phyloP scores from a whole-genome alignment of 2,113 vertebrate species.

The Myotis brandtii region DNA sequence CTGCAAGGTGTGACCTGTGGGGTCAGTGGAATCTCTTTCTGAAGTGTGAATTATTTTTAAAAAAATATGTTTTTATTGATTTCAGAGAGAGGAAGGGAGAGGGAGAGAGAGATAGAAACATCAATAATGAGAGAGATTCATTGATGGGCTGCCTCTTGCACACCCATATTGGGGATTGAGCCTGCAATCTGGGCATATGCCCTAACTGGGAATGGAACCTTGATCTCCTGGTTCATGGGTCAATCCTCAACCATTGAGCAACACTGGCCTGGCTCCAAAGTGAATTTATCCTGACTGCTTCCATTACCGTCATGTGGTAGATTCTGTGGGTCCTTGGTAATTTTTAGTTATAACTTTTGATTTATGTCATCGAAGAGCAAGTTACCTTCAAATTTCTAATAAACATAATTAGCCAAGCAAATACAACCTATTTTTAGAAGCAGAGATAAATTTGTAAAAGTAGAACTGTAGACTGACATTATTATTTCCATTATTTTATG shows the following conservation, averaged over 20 bases:
- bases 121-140: too few relatives aligned
- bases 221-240: too few relatives aligned
- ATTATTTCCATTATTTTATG: not conserved
- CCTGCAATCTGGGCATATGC: too few relatives aligned
- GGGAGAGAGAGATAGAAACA: too few relatives aligned
- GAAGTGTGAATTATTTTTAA: not conserved
- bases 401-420: not conserved
- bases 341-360: not conserved
- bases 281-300: not conserved
- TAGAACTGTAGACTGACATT: not conserved
- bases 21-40: not conserved
- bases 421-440: not conserved
- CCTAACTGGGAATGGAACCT: too few relatives aligned
- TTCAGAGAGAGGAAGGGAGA: too few relatives aligned
- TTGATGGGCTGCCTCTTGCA: too few relatives aligned
- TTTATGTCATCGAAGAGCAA: not conserved
- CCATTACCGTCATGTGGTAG: not conserved
- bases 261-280: too few relatives aligned
- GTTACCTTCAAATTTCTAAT: not conserved
- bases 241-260: too few relatives aligned
- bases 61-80: too few relatives aligned
- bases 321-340: not conserved
- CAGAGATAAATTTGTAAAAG: not conserved
- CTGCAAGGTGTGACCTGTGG: not conserved
- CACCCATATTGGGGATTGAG: too few relatives aligned